These are phyloP conservation scores for Plutella xylostella DNA, from an alignment of 2,888 invertebrate species.

Conservation along the genomic window DNA sequence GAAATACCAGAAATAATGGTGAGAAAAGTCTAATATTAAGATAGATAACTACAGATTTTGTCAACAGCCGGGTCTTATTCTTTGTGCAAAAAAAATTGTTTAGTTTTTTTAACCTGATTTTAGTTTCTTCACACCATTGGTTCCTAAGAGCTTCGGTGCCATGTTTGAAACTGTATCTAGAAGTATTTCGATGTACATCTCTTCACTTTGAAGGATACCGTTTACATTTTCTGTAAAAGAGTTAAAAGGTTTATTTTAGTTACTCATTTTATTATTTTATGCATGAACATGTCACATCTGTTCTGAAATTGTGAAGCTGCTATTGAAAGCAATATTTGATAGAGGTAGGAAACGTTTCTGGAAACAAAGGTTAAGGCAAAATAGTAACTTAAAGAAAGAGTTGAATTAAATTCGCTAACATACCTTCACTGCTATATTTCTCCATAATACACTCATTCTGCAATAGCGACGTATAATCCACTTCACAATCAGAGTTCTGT, in stretches of 20 bases:
- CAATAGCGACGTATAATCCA: conserved; percentile 52
- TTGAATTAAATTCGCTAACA: neutral
- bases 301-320: no score
- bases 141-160: conserved; percentile 70
- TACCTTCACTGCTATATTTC: conserved; percentile 50
- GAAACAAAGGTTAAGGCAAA: no score
- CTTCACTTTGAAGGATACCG: conserved; percentile 75
- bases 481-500: conserved; percentile 55
- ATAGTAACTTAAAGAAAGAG: neutral
- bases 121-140: conserved; percentile 70
- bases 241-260: neutral
- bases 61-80: neutral
- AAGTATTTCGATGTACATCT: conserved; percentile 73
- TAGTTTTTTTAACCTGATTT: conserved; percentile 65
- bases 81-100: no score
- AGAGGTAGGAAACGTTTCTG: neutral
- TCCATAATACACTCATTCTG: conserved; percentile 50
- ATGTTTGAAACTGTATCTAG: conserved; percentile 70
- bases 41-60: neutral
- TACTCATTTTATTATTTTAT: conserved; percentile 3
- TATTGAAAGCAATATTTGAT: no score
- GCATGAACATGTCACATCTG: no score
- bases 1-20: conserved; percentile 15
- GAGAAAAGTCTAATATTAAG: neutral
- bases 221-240: conserved; percentile 68